Percentiles rank a stretch among this genome's conserved stretches.
Evolutionary conservation across 1,140 invertebrate species (phyloP).

Genomic region (Dufourea novaeangliae): DNA sequence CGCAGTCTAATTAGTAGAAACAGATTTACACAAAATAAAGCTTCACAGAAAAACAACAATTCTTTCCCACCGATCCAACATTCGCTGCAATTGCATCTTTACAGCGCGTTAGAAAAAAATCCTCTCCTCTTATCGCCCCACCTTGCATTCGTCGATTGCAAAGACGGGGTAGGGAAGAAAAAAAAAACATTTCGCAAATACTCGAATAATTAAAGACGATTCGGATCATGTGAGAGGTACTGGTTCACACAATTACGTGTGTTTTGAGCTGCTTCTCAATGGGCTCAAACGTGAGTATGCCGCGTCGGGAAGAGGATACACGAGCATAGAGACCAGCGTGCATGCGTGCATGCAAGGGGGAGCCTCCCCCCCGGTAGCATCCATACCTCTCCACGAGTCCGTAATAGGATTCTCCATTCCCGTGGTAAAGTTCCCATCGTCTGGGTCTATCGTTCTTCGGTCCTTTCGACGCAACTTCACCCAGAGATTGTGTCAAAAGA

Average conservation of each 20-base stretch:
- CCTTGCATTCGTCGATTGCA: constrained; percentile 2
- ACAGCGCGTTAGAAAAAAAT: not conserved
- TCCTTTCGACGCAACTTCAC: constrained; percentile 53
- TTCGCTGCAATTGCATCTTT: not conserved
- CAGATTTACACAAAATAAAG: no score
- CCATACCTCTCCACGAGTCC: constrained; percentile 40
- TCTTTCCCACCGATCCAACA: not conserved
- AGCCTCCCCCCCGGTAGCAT: not conserved
- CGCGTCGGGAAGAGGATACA: constrained; percentile 48
- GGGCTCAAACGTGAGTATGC: constrained; percentile 59
- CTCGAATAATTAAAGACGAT: constrained; percentile 70
- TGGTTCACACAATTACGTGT: constrained; percentile 73
- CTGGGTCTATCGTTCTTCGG: constrained; percentile 54
- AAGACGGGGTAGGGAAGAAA: constrained; percentile 10
- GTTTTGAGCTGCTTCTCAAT: constrained; percentile 69
- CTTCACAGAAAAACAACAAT: no score
- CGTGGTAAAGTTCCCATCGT: constrained; percentile 79
- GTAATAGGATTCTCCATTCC: constrained; percentile 68
- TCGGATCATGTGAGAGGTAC: constrained; percentile 75
- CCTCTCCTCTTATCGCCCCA: not conserved
- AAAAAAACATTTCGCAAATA: constrained; percentile 67
- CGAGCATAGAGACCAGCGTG: not conserved
- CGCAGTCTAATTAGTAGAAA: no score
- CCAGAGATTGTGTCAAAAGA: constrained; percentile 71
- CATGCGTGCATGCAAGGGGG: not conserved